Evolutionary conservation across 2,888 invertebrate genomes (phyloP), one percentile per base, ranked within the genome.

Genomic region (Lepidochrysops patricia): DNA sequence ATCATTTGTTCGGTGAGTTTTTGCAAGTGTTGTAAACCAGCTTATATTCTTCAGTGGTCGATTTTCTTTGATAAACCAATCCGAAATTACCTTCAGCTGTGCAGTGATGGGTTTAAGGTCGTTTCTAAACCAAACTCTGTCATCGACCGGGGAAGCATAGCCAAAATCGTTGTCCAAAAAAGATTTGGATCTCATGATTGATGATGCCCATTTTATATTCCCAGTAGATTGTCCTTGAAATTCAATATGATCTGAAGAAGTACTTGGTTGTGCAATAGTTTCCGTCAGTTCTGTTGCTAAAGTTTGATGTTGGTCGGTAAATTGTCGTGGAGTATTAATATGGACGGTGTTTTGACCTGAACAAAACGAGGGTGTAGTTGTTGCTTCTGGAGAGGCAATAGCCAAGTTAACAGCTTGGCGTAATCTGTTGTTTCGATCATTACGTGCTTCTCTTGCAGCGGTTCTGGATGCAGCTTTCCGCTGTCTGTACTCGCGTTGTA

Each of bases 111-210:
- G 6, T 72, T 76, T 75, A 2, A 77, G 69, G 66, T 78, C 77
- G 5, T 76, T 74, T 60, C 64, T 72, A 56, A 71, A 78, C 75
- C 76, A 78, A 25, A 79, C 57, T 71, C 76, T 60, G 67, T 77
- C 78, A 62, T 76, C 77, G 61, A 78, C 69, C 6, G 71, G 69
- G 23, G 74, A 76, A 68, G 70, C 64, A 60, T 74, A 19, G 66
- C 74, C 74, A 72, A 74, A 76, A 26, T 72, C 71, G 64, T 74
- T 76, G 64, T 70, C 72, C 65, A 71, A 57, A 64, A 72, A 74
- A 58, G 68, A 49, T 71, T 66, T 62, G 15, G 70, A 73, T 58
- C 70, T 71, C 65, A 15, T 61, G 29, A 71, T 72, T 23, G 73
- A 71, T 19, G 60, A 67, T 48, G 64, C 0, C 72, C 72, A 72